A percentile compares a stretch with the other conserved stretches of the same genome.
phyloP scores from a whole-genome alignment of 1,140 invertebrate genomes.

The Drosophila sp. region DNA sequence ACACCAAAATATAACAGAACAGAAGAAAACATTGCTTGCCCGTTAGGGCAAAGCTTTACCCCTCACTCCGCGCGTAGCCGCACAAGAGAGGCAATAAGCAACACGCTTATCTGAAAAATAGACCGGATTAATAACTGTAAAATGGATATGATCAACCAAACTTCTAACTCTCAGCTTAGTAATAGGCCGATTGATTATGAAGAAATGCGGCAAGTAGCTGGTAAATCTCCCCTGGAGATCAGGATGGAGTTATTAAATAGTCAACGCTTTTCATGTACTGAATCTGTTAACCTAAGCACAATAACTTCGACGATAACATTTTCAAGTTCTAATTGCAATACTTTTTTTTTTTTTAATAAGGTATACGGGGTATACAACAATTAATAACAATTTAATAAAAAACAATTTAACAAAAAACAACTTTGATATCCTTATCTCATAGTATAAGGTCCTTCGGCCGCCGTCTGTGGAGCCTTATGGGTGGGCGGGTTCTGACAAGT shows the following conservation, averaged over 20 bases:
- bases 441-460: too few relatives aligned
- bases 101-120: too few relatives aligned
- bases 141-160: constrained; percentile 8
- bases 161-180: constrained; percentile 23
- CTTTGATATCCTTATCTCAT: too few relatives aligned
- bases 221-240: constrained; percentile 14
- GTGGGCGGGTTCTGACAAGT: too few relatives aligned
- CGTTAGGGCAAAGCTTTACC: background rate
- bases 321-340: constrained; percentile 15
- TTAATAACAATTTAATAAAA: too few relatives aligned
- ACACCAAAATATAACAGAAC: constrained; percentile 10
- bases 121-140: background rate
- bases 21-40: background rate
- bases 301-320: constrained; percentile 17
- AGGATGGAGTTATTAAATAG: too few relatives aligned
- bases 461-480: too few relatives aligned
- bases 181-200: constrained; percentile 18
- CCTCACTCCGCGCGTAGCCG: constrained; percentile 10
- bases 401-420: too few relatives aligned
- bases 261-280: constrained; percentile 4
- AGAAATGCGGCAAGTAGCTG: constrained; percentile 8
- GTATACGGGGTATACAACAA: too few relatives aligned
- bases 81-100: background rate
- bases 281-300: background rate
- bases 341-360: too few relatives aligned